Evolutionary conservation across 2,797 vertebrate genomes (phyloP).

Genomic region (Columba guinea): DNA sequence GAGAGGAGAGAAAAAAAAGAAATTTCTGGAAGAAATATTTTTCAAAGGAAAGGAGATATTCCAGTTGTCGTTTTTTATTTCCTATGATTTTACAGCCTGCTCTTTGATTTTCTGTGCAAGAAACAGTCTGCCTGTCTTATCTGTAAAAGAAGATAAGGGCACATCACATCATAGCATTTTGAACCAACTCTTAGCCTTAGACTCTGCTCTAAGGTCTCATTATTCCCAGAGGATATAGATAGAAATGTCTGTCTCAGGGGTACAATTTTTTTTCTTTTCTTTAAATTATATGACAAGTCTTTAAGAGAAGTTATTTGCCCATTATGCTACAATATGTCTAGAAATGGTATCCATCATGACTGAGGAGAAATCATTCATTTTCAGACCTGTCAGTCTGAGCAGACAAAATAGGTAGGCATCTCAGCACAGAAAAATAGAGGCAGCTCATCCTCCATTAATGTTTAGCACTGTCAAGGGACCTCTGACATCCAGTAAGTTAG

Average conservation of each 20-base stretch:
- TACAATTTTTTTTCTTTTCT: slow-evolving; percentile 42
- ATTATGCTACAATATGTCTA: slow-evolving; percentile 58
- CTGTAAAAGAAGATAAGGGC: slow-evolving; percentile 61
- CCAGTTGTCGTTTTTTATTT: slow-evolving; percentile 26
- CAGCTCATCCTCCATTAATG: slow-evolving; percentile 33
- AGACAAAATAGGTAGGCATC: slow-evolving; percentile 31
- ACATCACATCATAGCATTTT: slow-evolving; percentile 54
- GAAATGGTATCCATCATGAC: slow-evolving; percentile 55
- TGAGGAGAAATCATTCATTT: slow-evolving; percentile 68
- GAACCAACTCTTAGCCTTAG: slow-evolving; percentile 53
- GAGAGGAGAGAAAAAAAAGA: background rate
- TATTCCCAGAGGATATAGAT: slow-evolving; percentile 59
- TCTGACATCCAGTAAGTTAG: background rate
- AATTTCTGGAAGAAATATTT: slow-evolving; percentile 25
- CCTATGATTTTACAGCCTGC: slow-evolving; percentile 42
- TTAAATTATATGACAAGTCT: slow-evolving; percentile 67
- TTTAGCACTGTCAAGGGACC: background rate
- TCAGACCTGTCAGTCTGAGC: slow-evolving; percentile 54
- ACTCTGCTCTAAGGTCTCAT: slow-evolving; percentile 60
- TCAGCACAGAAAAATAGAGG: slow-evolving; percentile 4
- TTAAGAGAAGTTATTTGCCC: slow-evolving; percentile 66
- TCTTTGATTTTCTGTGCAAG: slow-evolving; percentile 59
- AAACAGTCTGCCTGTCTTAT: slow-evolving; percentile 58
- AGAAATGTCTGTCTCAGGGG: slow-evolving; percentile 57
- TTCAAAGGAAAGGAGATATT: slow-evolving; percentile 24